A percentile compares a stretch with the other conserved stretches of the same genome.
phyloP scores from a whole-genome alignment of 2,113 vertebrate genomes.

The Polypterus senegalus region DNA sequence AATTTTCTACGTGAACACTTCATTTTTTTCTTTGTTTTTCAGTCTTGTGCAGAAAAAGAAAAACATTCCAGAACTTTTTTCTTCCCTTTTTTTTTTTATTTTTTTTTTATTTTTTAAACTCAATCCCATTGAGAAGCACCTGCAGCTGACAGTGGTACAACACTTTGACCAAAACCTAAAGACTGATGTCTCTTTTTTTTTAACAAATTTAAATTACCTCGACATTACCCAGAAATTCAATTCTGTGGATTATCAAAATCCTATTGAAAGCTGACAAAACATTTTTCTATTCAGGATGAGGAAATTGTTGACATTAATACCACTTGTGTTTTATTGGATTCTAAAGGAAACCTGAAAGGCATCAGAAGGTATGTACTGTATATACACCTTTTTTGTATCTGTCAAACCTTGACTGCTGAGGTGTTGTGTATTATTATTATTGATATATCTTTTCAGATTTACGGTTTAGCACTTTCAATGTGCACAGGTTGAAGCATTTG shows the following conservation, averaged over 20 bases:
- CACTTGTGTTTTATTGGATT: slow-evolving; percentile 29
- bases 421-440: too few species aligned
- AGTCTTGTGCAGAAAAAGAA: slow-evolving; percentile 65
- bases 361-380: slow-evolving; percentile 39
- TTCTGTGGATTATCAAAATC: slow-evolving; percentile 48
- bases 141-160: slow-evolving; percentile 76
- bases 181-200: slow-evolving; percentile 63
- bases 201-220: slow-evolving; percentile 96
- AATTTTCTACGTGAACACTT: slow-evolving; percentile 64
- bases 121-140: slow-evolving; percentile 67
- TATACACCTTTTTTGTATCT: too few species aligned
- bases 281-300: not conserved
- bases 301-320: not conserved
- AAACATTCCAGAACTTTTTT: slow-evolving; percentile 78
- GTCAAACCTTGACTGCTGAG: too few species aligned
- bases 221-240: slow-evolving; percentile 74
- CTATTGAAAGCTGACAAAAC: slow-evolving; percentile 33
- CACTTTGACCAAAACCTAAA: slow-evolving; percentile 81
- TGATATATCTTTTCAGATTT: too few species aligned
- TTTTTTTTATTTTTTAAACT: slow-evolving; percentile 36
- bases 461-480: too few species aligned
- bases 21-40: slow-evolving; percentile 65
- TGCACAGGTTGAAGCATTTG: too few species aligned
- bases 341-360: slow-evolving; percentile 30
- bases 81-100: slow-evolving; percentile 58